Percentiles rank a stretch among this genome's conserved stretches.
Conservation (phyloP, 2,797 vertebrate species). For the Epinephelus malabaricus region DNA sequence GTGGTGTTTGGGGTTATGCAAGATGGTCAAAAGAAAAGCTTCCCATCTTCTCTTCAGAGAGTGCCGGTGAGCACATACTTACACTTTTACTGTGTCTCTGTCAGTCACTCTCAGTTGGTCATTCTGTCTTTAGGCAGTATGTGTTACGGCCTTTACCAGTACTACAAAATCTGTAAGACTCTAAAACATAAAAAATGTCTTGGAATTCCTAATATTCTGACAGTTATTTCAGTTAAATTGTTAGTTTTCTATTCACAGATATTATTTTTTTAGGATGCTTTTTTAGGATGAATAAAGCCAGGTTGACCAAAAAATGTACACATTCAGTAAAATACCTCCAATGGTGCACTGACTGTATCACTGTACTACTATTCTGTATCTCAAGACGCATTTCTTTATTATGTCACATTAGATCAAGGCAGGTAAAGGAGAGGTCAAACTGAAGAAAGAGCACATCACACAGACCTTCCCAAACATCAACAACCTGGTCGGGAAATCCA, state of each 20-base stretch:
- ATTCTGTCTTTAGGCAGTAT: neutral
- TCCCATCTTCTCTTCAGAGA: slow-evolving; percentile 71
- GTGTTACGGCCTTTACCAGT: neutral
- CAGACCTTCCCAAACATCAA: too few relatives aligned
- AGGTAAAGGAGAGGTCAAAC: too few relatives aligned
- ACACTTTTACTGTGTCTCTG: neutral
- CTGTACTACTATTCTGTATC: too few relatives aligned
- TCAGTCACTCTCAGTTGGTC: neutral
- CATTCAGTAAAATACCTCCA: too few relatives aligned
- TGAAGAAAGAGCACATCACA: too few relatives aligned
- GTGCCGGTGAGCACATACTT: slow-evolving; percentile 56
- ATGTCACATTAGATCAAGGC: too few relatives aligned
- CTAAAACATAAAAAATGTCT: neutral
- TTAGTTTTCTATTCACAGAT: neutral
- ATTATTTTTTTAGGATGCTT: neutral
- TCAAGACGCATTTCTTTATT: too few relatives aligned
- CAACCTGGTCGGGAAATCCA: too few relatives aligned
- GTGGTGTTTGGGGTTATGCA: slow-evolving; percentile 81
- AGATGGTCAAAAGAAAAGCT: slow-evolving; percentile 45
- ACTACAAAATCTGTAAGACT: neutral
- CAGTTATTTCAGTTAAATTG: neutral
- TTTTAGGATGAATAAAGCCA: neutral
- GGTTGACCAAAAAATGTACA: neutral
- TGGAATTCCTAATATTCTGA: neutral
- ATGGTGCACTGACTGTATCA: too few relatives aligned